Evolutionary conservation across 35 echinoderm and acorn worm genomes (phyloP).

Genomic region (Ophioderma brevispina): DNA sequence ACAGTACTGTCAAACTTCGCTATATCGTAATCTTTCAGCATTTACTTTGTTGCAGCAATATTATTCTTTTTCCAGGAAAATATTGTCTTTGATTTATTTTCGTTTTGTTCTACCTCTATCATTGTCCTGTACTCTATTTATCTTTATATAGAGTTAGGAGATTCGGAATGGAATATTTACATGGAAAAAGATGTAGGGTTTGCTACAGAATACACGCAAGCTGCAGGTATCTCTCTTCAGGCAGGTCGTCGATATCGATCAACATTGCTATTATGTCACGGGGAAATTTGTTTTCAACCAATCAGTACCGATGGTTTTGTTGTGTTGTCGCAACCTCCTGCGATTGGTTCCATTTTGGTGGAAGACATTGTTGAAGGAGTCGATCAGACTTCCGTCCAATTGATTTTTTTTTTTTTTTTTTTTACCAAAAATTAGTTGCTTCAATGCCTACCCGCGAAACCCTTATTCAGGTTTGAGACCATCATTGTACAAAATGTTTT

Average conservation of each 20-base stretch:
- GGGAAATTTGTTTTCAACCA: slow-evolving; percentile 2
- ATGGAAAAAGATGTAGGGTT: slow-evolving; percentile 1
- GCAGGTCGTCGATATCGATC: neutral
- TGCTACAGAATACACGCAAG: neutral
- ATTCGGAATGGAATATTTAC: neutral
- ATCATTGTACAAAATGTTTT: too few species aligned
- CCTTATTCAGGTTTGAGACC: too few species aligned
- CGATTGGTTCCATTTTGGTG: neutral
- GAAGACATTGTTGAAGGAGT: neutral
- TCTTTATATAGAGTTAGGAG: neutral
- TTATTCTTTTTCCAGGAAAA: too few species aligned
- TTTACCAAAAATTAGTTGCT: too few species aligned
- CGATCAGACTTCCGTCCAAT: neutral
- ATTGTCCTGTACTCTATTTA: neutral
- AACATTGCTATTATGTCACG: slow-evolving; percentile 1
- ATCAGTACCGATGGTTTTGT: slow-evolving; percentile 3
- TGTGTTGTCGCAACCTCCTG: neutral
- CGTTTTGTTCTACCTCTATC: neutral
- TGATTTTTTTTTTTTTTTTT: too few species aligned
- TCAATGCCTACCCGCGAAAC: too few species aligned
- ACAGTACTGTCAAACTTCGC: too few species aligned
- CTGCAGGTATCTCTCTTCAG: neutral
- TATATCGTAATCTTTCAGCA: too few species aligned
- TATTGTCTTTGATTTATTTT: too few species aligned
- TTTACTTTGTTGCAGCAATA: too few species aligned